phyloP scores from a whole-genome alignment of 2,113 vertebrate species.

The Dascyllus trimaculatus region DNA sequence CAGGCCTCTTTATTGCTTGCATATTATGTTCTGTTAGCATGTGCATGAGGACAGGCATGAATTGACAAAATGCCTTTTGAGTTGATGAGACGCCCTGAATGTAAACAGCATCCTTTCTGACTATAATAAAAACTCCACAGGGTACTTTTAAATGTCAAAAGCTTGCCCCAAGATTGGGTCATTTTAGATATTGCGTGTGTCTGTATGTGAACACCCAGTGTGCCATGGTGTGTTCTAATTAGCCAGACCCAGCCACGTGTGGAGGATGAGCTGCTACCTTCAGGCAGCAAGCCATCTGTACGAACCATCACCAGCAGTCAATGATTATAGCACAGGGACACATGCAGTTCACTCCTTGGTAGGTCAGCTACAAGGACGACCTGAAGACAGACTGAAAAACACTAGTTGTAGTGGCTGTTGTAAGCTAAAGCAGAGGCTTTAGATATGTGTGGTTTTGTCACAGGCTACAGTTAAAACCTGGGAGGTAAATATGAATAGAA shows the following conservation, averaged over 20 bases:
- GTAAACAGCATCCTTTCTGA: not conserved
- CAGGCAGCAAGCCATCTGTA: slow-evolving; percentile 64
- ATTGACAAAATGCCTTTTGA: not conserved
- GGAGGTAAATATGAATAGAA: not conserved
- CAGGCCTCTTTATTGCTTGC: not conserved
- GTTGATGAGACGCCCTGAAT: not conserved
- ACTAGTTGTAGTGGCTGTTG: not conserved
- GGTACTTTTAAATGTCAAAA: slow-evolving; percentile 32
- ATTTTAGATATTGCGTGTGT: slow-evolving; percentile 26
- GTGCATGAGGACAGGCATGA: not conserved
- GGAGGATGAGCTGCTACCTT: slow-evolving; percentile 54
- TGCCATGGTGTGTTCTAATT: slow-evolving; percentile 70
- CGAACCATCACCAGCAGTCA: slow-evolving; percentile 38
- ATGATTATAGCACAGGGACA: not conserved
- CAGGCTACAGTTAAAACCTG: not conserved
- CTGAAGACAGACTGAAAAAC: not conserved
- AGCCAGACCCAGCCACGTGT: slow-evolving; percentile 58
- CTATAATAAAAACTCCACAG: slow-evolving; percentile 24
- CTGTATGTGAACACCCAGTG: not conserved
- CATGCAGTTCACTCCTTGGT: slow-evolving; percentile 10
- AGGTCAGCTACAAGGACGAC: not conserved
- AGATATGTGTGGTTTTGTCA: not conserved
- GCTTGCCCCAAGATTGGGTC: not conserved
- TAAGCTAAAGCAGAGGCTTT: not conserved
- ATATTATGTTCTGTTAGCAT: not conserved